Base-by-base conservation (phyloP, 1,140 invertebrate genomes). In the Calosoma granatense region DNA sequence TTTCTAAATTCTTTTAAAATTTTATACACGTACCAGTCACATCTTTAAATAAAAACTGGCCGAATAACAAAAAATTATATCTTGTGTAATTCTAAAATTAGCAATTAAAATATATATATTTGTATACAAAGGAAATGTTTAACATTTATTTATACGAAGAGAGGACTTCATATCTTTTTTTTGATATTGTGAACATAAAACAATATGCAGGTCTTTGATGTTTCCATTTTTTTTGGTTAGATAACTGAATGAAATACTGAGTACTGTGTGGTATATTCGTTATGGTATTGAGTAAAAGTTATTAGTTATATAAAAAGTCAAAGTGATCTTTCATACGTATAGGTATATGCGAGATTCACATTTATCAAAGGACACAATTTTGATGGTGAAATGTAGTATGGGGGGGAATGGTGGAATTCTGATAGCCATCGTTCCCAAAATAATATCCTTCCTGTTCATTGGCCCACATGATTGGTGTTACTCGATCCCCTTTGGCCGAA, bases 401-500 rank as follows among this genome's bases (percentile, higher is more conserved):
- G 22, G 41, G 26, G 20, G 23, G 54, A 43, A 47, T 63, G 62
- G 62, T 65, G 59, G 61, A 61, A 66, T 66, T 64, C 63, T 61
- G 59, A 66, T 66, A 64, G 61, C 63, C 63, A 63, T 60, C 63
- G 59, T 62, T 59, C 63, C 63, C 56, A 61, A 65, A 64, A 66
- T 66, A 66, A 66, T 64, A 61, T 63, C 61, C 61, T 66, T 64
- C 58, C 63, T 63, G 64, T 41, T 64, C 64, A 64, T 51, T 63
- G 64, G 60, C 57, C 63, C 64, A 64, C 57, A 61, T 66, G 64
- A 66, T 66, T 66, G 60, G 64, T 60, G 61, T 66, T 66, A 64
- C 58, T 57, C 60, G 58, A 57, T 61, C 59, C 59, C 26, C 26
- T 47, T 47, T 9, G 15, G 26, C 26, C 26, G n/a, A 6, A 36